These are phyloP conservation scores for Cinclus cinclus DNA, from an alignment of 2,113 vertebrate species.

Conservation along the genomic window DNA sequence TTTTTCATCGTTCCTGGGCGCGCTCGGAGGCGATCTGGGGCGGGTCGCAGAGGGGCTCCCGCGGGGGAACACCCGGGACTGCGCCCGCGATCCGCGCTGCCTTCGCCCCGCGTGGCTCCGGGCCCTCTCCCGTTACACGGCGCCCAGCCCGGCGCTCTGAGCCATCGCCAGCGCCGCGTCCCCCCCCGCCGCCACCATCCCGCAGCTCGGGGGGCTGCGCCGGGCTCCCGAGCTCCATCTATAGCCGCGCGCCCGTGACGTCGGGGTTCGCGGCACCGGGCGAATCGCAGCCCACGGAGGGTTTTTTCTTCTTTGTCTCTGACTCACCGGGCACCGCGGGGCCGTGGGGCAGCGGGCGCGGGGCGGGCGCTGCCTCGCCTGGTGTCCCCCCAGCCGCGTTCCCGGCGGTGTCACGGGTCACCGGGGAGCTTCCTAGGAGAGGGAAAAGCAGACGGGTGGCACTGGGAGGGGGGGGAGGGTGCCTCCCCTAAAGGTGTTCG, in stretches of 20 bases:
- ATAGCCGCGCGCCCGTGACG: slow-evolving; percentile 70
- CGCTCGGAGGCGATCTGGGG: background rate
- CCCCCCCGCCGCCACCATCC: slow-evolving; percentile 34
- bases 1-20: slow-evolving; percentile 83
- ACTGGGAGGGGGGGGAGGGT: background rate
- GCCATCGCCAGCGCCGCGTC: background rate
- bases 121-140: background rate
- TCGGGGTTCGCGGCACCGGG: slow-evolving; percentile 61
- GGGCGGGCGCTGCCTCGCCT: background rate
- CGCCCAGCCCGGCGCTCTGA: background rate
- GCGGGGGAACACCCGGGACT: background rate
- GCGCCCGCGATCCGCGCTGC: background rate
- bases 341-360: background rate
- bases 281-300: slow-evolving; percentile 62
- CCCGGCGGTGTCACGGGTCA: background rate
- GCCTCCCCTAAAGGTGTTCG: background rate
- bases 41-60: background rate
- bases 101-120: background rate
- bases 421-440: background rate
- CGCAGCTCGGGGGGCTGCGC: slow-evolving; percentile 47
- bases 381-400: background rate
- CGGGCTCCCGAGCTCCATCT: slow-evolving; percentile 76
- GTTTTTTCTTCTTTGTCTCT: slow-evolving; percentile 68
- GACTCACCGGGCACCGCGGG: background rate
- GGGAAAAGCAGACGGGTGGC: background rate